Evolutionary conservation across 2,888 invertebrate species (phyloP), one percentile per base, ranked within the genome.

Genomic region (Drosophila colorata): DNA sequence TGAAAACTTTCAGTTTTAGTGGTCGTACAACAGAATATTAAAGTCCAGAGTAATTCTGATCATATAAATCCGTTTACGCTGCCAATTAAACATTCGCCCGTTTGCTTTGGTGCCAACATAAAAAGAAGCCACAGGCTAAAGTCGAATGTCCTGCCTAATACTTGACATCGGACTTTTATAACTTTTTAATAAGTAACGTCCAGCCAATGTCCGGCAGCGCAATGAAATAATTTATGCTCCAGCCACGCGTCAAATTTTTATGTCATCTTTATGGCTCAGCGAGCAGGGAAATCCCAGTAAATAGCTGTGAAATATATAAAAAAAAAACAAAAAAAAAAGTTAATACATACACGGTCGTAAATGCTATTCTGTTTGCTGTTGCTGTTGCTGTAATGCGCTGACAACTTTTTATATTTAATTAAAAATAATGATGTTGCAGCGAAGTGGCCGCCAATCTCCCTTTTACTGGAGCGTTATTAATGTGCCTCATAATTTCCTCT

Each of bases 351-450:
- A 13, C 18, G 55, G 31, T 66, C 72, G 72, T 70, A 72, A 70
- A 60, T 59, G 47, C 28, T 9, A 16, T 18, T 53, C 23, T 33
- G 31, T 37, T 41, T 40, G 20, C 9, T 35, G 48, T 23, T 37
- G 49, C 0, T 49, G 49, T 38, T 60, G 63, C 51, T 55, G 48
- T 67, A 59, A 66, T 52, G 58, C 57, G 69, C 57, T 76, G 82
- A 77, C 74, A 83, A 64, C 80, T 82, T 84, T 79, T 87, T 75
- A 69, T 80, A 83, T 83, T 88, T 88, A 88, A 88, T 86, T 85
- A 86, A 83, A 86, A 81, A 70, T 88, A 80, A 88, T 87, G 88
- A 88, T 78, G 77, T 57, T 69, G 74, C 78, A 66, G 37, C 67
- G 28, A 49, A 78, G 74, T 70, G 55, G 59, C 52, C 55, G 41